Base-by-base conservation (phyloP, 2,888 invertebrate species). In the Tillus elongatus region DNA sequence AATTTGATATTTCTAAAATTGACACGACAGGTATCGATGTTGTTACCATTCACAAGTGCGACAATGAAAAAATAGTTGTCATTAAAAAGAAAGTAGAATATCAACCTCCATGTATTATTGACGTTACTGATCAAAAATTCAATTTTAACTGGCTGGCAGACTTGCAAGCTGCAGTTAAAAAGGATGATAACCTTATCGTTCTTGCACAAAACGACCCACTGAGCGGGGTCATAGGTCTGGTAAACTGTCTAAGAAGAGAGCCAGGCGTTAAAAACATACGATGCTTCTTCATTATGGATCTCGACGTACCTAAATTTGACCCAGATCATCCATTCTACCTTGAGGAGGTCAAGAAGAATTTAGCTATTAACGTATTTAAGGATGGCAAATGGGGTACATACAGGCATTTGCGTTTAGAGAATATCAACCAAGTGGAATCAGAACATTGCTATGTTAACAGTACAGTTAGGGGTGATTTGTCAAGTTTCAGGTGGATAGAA, bases 201-300 rank as follows among this genome's bases (percentile, higher is more conserved):
- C 42, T 41, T 15, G 68, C 76, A 1, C 74, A 79, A 57, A 73
- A 76, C 44, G 77, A 80, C 35, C 68, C 71, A 3, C 67, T 77
- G 8, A 84, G 74, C 55, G 95, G 95, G 12, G 68, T 91, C 1
- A 60, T 81, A 53, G 95, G 95, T n/a, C 66, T 95, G 36, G 77
- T 87, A 0, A 91, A 91, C 51, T 93, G 93, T 61, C 61, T 96
- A 15, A 72, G 83, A 40, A 80, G 73, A 50, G 92, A 93, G 56
- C 71, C 74, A 1, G 72, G 73, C 32, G 60, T 63, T 2, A 60
- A 75, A 46, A 59, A 74, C 1, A 66, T 77, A 1, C 70, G 71
- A 35, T 77, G 77, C 35, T 61, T 83, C 3, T 67, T 79, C n/a
- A 73, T 84, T 35, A 59, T 73, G 40, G 76, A 77, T 45, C 35